Evolutionary conservation across 1,140 invertebrate genomes (phyloP), one percentile per base, ranked within the genome.

Genomic region (Globodera ellingtonae): DNA sequence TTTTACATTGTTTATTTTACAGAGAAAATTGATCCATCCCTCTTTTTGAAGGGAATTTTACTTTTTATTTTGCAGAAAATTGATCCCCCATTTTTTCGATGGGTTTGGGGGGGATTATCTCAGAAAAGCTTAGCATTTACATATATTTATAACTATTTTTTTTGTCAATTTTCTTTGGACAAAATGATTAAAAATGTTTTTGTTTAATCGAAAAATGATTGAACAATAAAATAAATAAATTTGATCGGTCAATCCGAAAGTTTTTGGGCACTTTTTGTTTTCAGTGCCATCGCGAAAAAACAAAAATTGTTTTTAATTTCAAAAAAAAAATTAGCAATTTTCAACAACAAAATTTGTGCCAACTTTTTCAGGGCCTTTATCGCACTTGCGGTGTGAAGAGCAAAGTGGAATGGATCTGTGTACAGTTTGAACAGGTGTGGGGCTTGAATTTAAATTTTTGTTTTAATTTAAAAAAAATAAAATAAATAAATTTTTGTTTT

Each of bases 301-400:
- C 9, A 8, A n/a, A 71, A 7, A 21, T 62, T 73, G 5, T 76
- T 50, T 52, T 10, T 10, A 24, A 78, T 56, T 48, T 21, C 46
- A 78, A 76, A 74, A 18, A 79, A 79, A 79, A 50, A 66, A 10
- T 24, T 77, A 15, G 9, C 15, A 79, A 79, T 78, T 15, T 47
- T 44, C 46, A 21, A 35, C 9, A 13, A 13, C 46, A 35, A 75
- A 75, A 6, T 46, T 75, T 21, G 10, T 6, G 47, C 24, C 4
- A 56, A 52, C n/a, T 70, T 80, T 87, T 62, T 56, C 44, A 88
- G 87, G 87, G 87, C 48, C 75, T 89, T 35, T 89, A 89, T 75
- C 87, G 87, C 52, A 89, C 87, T 6, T 89, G 87, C 72, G 87
- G 87, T 10, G 88, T 89, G 8, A 89, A 89, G 77, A 88, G 84